Evolutionary conservation across 30 jellyfish, hydroid and myxozoan genomes (phyloP).

Genomic region (Aurelia sp.): DNA sequence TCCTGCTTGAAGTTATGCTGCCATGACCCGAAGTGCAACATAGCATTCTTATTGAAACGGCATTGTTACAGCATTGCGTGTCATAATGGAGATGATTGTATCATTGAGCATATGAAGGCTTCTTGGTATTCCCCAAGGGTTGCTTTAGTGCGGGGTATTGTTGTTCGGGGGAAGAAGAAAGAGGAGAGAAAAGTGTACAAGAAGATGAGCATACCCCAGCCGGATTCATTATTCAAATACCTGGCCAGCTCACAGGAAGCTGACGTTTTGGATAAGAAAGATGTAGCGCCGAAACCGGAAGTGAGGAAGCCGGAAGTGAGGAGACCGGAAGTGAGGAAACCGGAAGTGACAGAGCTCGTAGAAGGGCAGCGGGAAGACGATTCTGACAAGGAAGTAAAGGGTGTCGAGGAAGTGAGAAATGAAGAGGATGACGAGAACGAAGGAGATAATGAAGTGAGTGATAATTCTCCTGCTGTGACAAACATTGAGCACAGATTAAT

Average conservation of each 20-base stretch:
- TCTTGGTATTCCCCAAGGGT: conserved; percentile 76
- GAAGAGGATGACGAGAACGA: not conserved
- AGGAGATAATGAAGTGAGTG: not conserved
- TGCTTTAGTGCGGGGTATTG: conserved; percentile 66
- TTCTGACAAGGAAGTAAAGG: not conserved
- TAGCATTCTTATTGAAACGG: conserved; percentile 70
- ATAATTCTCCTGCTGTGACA: not conserved
- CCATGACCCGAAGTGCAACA: conserved; percentile 61
- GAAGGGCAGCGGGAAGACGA: not conserved
- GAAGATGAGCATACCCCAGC: conserved; percentile 55
- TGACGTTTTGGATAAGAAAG: not conserved
- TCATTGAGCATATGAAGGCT: conserved; percentile 33
- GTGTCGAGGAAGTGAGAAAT: not conserved
- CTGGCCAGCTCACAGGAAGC: not conserved
- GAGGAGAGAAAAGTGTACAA: conserved; percentile 13
- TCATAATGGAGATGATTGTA: conserved; percentile 59
- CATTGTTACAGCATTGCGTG: conserved; percentile 88
- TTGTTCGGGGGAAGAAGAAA: not conserved
- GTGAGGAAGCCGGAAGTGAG: not conserved
- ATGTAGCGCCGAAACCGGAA: not conserved
- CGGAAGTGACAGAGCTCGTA: not conserved
- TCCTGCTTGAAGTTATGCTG: conserved; percentile 82
- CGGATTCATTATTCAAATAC: conserved; percentile 2
- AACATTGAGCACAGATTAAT: not conserved
- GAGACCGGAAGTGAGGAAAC: not conserved